Percentiles rank a stretch among this genome's conserved stretches.
Conservation (phyloP, 1,140 invertebrate genomes). For the Drosophila persimilis region DNA sequence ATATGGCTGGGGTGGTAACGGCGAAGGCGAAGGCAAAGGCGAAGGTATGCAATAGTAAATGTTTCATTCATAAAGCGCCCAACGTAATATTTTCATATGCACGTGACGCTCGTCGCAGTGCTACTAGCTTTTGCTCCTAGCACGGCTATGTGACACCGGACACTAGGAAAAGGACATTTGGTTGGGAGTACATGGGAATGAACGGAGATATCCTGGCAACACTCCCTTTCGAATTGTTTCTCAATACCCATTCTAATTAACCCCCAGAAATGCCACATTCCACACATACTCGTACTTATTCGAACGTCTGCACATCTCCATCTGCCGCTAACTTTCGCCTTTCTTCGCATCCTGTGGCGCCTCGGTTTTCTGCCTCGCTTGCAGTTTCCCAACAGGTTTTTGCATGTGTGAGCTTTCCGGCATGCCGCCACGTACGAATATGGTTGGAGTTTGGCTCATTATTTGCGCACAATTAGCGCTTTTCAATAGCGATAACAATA, state of each 20-base stretch:
- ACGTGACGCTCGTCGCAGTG: slow-evolving; percentile 46
- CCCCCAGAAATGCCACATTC: slow-evolving; percentile 3
- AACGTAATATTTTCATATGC: slow-evolving; percentile 64
- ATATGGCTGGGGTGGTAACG: no score
- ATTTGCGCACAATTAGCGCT: slow-evolving; percentile 77
- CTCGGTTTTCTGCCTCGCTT: slow-evolving; percentile 17
- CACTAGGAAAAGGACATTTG: slow-evolving; percentile 22
- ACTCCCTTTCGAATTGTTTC: slow-evolving; percentile 15
- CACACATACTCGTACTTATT: no score
- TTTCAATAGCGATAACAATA: slow-evolving; percentile 62
- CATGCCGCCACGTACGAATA: slow-evolving; percentile 20
- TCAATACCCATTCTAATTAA: slow-evolving; percentile 59
- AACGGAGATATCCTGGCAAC: not conserved
- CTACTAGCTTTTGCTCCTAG: slow-evolving; percentile 2
- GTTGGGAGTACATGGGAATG: not conserved
- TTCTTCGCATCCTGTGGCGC: slow-evolving; percentile 3
- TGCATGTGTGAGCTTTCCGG: slow-evolving; percentile 40
- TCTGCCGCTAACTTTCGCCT: slow-evolving; percentile 39
- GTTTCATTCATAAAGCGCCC: slow-evolving; percentile 75
- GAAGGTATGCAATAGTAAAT: slow-evolving; percentile 62
- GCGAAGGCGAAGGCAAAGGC: slow-evolving; percentile 4
- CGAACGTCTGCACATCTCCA: slow-evolving; percentile 39
- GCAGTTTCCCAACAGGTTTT: slow-evolving; percentile 30
- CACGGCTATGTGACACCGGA: slow-evolving; percentile 4
- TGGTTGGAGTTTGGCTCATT: slow-evolving; percentile 42